phyloP scores from a whole-genome alignment of 2,888 invertebrate species.

The Drosophila setosimentum region DNA sequence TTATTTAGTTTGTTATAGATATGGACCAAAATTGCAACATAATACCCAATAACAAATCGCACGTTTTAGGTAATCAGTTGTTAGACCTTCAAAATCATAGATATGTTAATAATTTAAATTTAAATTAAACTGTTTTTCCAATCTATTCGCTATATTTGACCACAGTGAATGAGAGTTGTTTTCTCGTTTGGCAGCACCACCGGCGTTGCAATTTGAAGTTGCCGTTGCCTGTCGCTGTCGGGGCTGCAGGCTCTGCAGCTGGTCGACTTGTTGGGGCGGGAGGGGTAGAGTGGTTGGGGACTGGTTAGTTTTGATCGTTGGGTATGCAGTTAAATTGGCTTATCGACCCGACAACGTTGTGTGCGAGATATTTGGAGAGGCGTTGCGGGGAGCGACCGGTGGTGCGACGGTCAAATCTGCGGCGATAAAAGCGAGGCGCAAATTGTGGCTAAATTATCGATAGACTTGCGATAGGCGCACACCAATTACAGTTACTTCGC shows the following conservation, averaged over 20 bases:
- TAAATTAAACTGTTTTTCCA: not conserved
- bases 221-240: constrained; percentile 49
- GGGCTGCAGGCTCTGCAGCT: constrained; percentile 20
- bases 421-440: constrained; percentile 64
- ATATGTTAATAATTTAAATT: not conserved
- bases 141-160: not conserved
- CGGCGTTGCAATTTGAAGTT: constrained; percentile 63
- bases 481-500: constrained; percentile 53
- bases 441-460: constrained; percentile 74
- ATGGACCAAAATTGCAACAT: not conserved
- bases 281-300: constrained; percentile 2
- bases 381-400: not conserved
- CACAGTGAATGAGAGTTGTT: constrained; percentile 46
- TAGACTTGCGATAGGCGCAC: constrained; percentile 63
- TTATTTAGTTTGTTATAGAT: not conserved
- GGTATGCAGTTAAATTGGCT: constrained; percentile 60
- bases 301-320: constrained; percentile 53
- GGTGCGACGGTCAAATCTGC: constrained; percentile 26
- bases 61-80: not conserved
- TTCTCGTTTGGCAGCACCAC: constrained; percentile 66
- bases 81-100: not conserved
- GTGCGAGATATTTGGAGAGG: constrained; percentile 6
- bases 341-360: constrained; percentile 58
- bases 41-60: not conserved
- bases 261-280: not conserved